A percentile compares a stretch with the other conserved stretches of the same genome.
Conservation (phyloP, 2,797 vertebrate species). For the Takifugu ocellatus region DNA sequence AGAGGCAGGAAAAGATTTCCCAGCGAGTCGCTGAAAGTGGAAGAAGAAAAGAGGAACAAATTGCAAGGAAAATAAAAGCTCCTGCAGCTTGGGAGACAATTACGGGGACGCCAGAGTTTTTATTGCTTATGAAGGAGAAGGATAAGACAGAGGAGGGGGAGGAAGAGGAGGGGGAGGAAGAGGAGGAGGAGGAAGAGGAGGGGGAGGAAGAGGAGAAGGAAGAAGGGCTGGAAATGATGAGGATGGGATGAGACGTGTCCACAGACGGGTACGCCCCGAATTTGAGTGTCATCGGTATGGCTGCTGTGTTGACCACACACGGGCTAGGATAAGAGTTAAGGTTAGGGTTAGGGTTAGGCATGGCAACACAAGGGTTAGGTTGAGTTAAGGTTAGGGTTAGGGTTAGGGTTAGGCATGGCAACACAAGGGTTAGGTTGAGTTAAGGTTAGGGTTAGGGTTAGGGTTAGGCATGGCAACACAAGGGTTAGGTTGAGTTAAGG, state of each 20-base stretch:
- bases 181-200: conserved; percentile 18
- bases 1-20: conserved; percentile 59
- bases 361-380: too few relatives aligned
- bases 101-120: conserved; percentile 19
- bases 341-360: too few relatives aligned
- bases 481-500: too few relatives aligned
- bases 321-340: too few relatives aligned
- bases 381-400: too few relatives aligned
- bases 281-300: conserved; percentile 52
- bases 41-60: conserved; percentile 45
- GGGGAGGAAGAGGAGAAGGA: conserved; percentile 65
- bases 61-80: conserved; percentile 53
- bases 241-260: too few relatives aligned
- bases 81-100: conserved; percentile 47
- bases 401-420: too few relatives aligned
- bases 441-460: too few relatives aligned
- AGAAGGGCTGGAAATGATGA: neutral
- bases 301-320: conserved; percentile 23
- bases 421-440: too few relatives aligned
- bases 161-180: conserved; percentile 8
- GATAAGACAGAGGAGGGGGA: conserved; percentile 14
- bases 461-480: too few relatives aligned
- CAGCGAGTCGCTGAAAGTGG: conserved; percentile 58
- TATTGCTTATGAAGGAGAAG: conserved; percentile 48
- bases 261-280: conserved; percentile 12